Base-by-base conservation (phyloP, 2,797 vertebrate genomes). In the Myripristis murdjan region DNA sequence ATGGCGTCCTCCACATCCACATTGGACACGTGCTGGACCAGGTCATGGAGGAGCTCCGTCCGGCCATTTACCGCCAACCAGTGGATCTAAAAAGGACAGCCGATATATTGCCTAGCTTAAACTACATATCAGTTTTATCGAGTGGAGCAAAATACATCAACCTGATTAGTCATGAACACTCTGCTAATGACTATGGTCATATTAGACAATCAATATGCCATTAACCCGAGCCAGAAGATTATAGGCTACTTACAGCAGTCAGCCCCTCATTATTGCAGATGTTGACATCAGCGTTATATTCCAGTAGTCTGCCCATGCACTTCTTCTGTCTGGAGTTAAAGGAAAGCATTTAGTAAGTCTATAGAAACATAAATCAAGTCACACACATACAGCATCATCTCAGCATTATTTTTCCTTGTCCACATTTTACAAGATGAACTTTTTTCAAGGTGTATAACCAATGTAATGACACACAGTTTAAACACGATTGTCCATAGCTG, bases 211-310 rank as follows among this genome's bases (percentile, higher is more conserved):
- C 4, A 47, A 47, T 4, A 43, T 31, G 24, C 52, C 16, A 66
- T 37, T 7, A 56, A 51, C 12, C 55, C n/a, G 35, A 76, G 8
- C 3, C 4, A 43, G 5, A 62, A 15, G 46, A 54, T 26, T 6
- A 35, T 0, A 22, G 31, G 60, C n/a, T 48, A 96, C 98, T 96
- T 95, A 99, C 98, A 84, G 98, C 97, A 68, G 98, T 99, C 81
- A 99, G 93, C 24, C 98, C 98, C 94, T 99, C 98, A 31, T 99
- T 99, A 92, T 99, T 99, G 90, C 98, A 99, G 90, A 99, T 99
- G 93, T 99, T 99, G 79, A 99, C 98, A 92, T 99, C 98, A 24
- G 98, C 98, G 67, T 95, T 96, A 86, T 95, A 99, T 81, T 99
- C 98, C 92, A 99, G 63, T 15, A 99, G 94, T 86, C 95, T 96